A percentile compares a stretch with the other conserved stretches of the same genome.
phyloP scores from a whole-genome alignment of 2,888 invertebrate species.

The Palloptera scutellata region DNA sequence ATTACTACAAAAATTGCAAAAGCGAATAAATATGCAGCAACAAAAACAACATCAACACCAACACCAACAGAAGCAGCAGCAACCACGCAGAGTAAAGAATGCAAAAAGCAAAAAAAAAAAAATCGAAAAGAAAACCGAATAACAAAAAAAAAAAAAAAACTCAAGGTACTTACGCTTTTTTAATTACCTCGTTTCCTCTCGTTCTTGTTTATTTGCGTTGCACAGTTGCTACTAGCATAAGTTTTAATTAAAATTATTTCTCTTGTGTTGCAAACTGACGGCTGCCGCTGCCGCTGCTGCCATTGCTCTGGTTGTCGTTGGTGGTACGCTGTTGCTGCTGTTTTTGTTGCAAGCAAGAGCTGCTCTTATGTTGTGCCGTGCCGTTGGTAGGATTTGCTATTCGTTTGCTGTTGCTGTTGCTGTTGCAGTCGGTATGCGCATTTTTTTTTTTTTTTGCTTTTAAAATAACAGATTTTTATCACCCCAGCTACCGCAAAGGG shows the following conservation, averaged over 20 bases:
- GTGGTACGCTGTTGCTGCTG: slow-evolving; percentile 3
- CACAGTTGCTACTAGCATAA: slow-evolving; percentile 37
- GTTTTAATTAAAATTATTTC: slow-evolving; percentile 63
- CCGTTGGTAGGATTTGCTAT: slow-evolving; percentile 14
- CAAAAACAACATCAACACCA: background rate
- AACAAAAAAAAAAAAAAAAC: no score
- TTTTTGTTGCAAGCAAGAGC: slow-evolving; percentile 5
- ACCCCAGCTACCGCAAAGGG: no score
- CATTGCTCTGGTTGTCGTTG: slow-evolving; percentile 23
- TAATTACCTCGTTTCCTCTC: slow-evolving; percentile 48
- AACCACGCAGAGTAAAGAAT: background rate
- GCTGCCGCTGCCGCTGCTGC: slow-evolving; percentile 24
- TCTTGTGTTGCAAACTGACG: slow-evolving; percentile 17
- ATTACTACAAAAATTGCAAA: background rate
- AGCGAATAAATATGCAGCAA: background rate
- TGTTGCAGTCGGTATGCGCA: slow-evolving; percentile 13
- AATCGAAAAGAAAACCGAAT: no score
- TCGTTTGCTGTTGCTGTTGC: slow-evolving; percentile 10
- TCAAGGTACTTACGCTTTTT: slow-evolving; percentile 45
- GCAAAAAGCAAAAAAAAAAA: no score
- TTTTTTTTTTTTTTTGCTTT: background rate
- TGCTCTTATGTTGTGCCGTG: background rate
- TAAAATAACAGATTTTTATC: no score
- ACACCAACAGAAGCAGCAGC: background rate
- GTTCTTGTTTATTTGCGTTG: slow-evolving; percentile 25